Percentiles rank a stretch among this genome's conserved stretches.
Evolutionary conservation across 1,140 invertebrate species (phyloP).

Genomic region (Melitaea cinxia): DNA sequence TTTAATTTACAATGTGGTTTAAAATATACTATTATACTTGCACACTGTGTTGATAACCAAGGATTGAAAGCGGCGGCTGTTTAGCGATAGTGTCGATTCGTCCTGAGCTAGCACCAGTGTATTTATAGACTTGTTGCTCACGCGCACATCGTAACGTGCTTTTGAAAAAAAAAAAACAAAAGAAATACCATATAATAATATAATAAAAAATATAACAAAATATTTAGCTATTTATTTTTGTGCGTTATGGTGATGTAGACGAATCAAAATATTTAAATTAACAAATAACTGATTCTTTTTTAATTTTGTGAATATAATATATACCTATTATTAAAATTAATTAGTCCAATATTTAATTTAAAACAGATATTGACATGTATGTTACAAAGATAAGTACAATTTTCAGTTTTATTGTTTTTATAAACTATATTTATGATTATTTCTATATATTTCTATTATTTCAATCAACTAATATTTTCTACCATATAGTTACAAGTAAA

Average conservation of each 20-base stretch:
- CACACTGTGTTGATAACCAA: not conserved
- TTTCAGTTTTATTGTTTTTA: too few species aligned
- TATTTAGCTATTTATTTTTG: not conserved
- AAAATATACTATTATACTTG: conserved; percentile 3
- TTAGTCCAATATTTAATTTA: too few species aligned
- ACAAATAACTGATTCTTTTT: too few species aligned
- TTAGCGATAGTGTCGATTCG: conserved; percentile 39
- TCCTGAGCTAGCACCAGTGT: conserved; percentile 45
- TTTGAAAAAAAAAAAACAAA: conserved; percentile 52
- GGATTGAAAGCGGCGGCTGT: conserved; percentile 29
- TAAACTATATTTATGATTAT: too few species aligned
- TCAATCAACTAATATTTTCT: not conserved
- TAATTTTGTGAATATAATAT: too few species aligned
- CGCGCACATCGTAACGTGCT: conserved; percentile 49
- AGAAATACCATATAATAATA: conserved; percentile 29
- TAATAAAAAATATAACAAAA: not conserved
- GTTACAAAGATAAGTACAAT: too few species aligned
- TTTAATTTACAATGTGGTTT: not conserved
- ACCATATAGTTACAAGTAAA: not conserved
- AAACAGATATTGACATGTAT: too few species aligned
- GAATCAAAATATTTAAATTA: too few species aligned
- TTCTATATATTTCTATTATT: too few species aligned
- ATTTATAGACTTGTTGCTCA: conserved; percentile 55
- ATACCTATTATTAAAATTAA: too few species aligned
- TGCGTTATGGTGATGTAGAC: too few species aligned